Conservation (phyloP, 2,113 vertebrate species). For the Barbus barbus region DNA sequence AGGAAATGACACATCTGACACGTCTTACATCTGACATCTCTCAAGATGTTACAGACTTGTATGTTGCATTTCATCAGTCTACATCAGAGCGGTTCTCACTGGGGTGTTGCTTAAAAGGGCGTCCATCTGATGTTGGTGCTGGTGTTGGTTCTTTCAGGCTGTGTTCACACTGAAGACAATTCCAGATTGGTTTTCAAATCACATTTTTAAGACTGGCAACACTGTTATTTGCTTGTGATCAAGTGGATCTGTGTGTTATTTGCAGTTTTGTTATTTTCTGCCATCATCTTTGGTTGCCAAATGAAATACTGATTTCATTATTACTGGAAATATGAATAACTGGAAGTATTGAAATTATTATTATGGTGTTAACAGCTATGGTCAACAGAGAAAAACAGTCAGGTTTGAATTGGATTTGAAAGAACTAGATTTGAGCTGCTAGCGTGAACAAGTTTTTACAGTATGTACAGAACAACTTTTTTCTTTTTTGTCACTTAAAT, state of each 20-base stretch:
- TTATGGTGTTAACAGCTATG: neutral
- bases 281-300: neutral
- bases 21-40: constrained; percentile 12
- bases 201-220: neutral
- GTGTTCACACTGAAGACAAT: constrained; percentile 8
- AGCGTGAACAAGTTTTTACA: neutral
- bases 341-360: neutral
- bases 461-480: neutral
- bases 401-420: neutral
- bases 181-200: neutral
- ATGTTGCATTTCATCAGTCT: constrained; percentile 32
- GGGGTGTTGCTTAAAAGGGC: neutral
- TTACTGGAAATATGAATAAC: too few relatives aligned
- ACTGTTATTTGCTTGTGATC: neutral
- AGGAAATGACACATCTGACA: constrained; percentile 19
- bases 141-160: constrained; percentile 15
- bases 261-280: too few relatives aligned
- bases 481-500: neutral
- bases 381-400: neutral
- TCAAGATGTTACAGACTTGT: constrained; percentile 27
- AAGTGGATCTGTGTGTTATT: neutral
- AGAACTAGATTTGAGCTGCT: neutral
- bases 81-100: neutral
- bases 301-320: too few relatives aligned
- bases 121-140: constrained; percentile 13